These are phyloP conservation scores for Clunio marinus DNA, from an alignment of 2,888 invertebrate species.

Conservation along the genomic window DNA sequence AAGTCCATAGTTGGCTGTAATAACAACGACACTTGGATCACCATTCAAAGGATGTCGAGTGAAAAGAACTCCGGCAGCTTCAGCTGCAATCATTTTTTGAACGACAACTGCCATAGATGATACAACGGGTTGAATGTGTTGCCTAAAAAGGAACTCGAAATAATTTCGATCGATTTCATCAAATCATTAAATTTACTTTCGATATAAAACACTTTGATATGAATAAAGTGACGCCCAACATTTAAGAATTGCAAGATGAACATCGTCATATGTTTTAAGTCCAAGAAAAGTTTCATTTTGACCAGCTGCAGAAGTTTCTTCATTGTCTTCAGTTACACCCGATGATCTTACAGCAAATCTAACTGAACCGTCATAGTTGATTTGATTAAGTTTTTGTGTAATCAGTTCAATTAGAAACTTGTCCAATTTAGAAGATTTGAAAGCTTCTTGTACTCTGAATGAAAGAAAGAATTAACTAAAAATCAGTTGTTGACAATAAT, in stretches of 20 bases:
- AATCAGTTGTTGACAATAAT: constrained; percentile 45
- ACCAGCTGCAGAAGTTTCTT: constrained; percentile 75
- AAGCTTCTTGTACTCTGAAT: constrained; percentile 45
- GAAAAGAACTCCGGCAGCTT: constrained; percentile 75
- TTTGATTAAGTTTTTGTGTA: constrained; percentile 33
- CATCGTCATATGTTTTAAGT: constrained; percentile 54
- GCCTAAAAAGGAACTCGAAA: constrained; percentile 57
- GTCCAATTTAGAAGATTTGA: constrained; percentile 50
- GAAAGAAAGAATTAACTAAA: constrained; percentile 8
- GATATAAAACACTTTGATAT: constrained; percentile 70
- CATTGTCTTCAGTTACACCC: constrained; percentile 75
- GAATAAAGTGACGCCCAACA: constrained; percentile 84
- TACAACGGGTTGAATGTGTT: constrained; percentile 65
- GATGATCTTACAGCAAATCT: constrained; percentile 65
- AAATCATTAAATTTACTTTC: constrained; percentile 53
- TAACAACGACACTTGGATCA: constrained; percentile 61
- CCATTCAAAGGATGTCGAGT: constrained; percentile 71
- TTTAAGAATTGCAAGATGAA: constrained; percentile 58
- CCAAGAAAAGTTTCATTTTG: constrained; percentile 78
- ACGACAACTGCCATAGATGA: constrained; percentile 75
- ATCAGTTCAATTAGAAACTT: constrained; percentile 49
- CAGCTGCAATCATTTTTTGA: constrained; percentile 69
- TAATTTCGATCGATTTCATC: too few relatives aligned
- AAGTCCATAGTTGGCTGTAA: constrained; percentile 77
- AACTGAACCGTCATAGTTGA: constrained; percentile 1